Percentiles rank a stretch among this genome's conserved stretches.
Conservation (phyloP, 2,113 vertebrate species). For the Alaudala cheleensis region DNA sequence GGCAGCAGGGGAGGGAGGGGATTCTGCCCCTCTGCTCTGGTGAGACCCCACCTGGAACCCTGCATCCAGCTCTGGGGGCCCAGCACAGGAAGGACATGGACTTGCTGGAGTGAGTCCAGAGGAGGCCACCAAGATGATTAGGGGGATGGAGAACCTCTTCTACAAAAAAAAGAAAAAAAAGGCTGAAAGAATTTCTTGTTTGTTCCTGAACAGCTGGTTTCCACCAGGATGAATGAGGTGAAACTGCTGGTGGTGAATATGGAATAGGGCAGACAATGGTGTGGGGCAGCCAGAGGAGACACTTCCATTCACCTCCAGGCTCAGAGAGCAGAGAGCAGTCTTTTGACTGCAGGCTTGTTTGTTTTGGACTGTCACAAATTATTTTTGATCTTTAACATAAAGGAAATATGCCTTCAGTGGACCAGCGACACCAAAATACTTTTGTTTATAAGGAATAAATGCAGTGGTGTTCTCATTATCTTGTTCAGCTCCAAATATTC, state of each 20-base stretch:
- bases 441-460: background rate
- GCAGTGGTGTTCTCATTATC: background rate
- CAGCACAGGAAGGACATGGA: background rate
- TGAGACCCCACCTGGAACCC: background rate
- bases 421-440: background rate
- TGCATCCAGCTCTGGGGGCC: background rate
- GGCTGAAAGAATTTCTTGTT: background rate
- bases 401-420: background rate
- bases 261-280: background rate
- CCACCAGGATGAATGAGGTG: background rate
- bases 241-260: rapidly evolving
- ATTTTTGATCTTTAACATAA: background rate
- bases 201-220: background rate
- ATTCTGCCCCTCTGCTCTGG: background rate
- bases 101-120: rapidly evolving
- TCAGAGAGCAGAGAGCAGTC: background rate
- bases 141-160: rapidly evolving
- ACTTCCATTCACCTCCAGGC: background rate
- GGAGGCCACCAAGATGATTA: background rate
- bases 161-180: background rate
- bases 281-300: rapidly evolving
- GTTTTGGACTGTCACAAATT: background rate
- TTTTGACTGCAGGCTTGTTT: background rate
- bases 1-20: background rate
- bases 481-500: background rate